phyloP scores from a whole-genome alignment of 2,113 vertebrate genomes.

The Eurystomus gularis region DNA sequence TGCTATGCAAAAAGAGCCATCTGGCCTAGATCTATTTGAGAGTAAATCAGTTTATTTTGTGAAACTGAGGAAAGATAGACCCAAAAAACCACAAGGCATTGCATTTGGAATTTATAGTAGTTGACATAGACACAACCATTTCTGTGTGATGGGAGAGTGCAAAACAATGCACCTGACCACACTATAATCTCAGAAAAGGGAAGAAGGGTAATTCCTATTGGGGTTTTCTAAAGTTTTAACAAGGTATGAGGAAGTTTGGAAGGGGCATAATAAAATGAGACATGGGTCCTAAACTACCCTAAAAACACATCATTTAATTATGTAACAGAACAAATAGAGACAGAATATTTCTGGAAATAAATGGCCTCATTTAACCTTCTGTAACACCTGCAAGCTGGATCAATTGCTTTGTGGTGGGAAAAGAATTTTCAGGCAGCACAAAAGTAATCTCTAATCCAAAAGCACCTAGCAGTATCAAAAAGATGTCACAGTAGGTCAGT shows the following conservation, averaged over 20 bases:
- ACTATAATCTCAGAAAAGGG: neutral
- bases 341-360: neutral
- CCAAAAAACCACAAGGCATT: neutral
- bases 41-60: neutral
- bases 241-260: neutral
- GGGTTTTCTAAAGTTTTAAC: neutral
- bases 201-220: neutral
- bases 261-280: neutral
- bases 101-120: neutral
- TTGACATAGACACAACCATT: neutral
- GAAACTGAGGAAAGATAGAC: neutral
- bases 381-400: neutral
- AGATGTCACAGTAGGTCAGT: neutral
- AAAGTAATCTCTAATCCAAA: neutral
- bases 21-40: neutral
- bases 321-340: neutral
- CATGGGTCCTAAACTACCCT: neutral
- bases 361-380: neutral
- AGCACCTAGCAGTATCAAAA: neutral
- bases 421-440: neutral
- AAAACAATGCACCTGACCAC: neutral
- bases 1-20: slow-evolving; percentile 20
- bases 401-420: neutral
- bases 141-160: neutral
- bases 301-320: neutral